Base-by-base conservation (phyloP, 2,113 vertebrate genomes). In the Haemorhous mexicanus region DNA sequence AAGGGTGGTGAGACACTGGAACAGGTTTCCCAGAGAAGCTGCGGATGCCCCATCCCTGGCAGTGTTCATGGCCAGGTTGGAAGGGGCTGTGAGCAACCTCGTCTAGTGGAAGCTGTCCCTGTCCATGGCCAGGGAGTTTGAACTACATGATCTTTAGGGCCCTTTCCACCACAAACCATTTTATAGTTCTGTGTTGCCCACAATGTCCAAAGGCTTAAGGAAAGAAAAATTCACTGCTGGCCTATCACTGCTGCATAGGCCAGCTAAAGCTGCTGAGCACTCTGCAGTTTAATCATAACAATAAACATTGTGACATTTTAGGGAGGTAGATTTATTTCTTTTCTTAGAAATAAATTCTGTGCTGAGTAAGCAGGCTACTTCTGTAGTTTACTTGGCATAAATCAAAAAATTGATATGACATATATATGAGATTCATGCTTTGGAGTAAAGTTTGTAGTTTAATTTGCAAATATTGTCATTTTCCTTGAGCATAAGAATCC, bases 261-360 rank as follows among this genome's bases (percentile, higher is more conserved):
- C 52, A 61, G 33, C 75, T 88, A 66, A 93, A 94, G 86, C 68
- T 89, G 59, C 85, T 87, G 79, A 95, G 78, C 56, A 41, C 47
- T 93, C 50, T 77, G 68, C 39, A 86, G 72, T 92, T 93, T 77
- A 69, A 80, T 87, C 88, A 72, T 72, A 90, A 93, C 41, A 85
- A 46, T 91, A 95, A 95, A 91, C 82, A 90, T 2, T 24, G 79
- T 93, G 79, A 88, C 79, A 47, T 96, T 93, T 87, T 90, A 91
- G 72, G 49, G 68, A 93, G 44, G 28, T 92, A 73, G 82, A 81
- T 95, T 95, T 91, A 93, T 89, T 91, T 81, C 14, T 84, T 84
- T 81, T 80, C 87, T 63, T 72, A 84, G 26, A 89, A 93, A 61
- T 94, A 70, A 84, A 79, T 75, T 81, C 78, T 58, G 32, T 81